These are phyloP conservation scores for Episyrphus balteatus DNA, from an alignment of 1,140 invertebrate species.

Conservation along the genomic window DNA sequence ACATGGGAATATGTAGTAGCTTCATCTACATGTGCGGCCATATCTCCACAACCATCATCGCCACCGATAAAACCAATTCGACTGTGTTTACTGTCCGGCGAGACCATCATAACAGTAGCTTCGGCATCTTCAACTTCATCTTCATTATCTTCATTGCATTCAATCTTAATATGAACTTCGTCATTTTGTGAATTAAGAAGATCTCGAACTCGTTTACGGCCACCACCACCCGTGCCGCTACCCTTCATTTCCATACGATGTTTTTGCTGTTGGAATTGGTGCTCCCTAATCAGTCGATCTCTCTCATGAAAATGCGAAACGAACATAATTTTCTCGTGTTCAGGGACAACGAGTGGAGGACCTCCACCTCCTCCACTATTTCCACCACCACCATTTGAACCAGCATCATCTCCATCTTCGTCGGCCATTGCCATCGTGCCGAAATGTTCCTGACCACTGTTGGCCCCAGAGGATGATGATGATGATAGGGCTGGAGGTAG, in stretches of 20 bases:
- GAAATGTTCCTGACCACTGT: no score
- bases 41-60: no score
- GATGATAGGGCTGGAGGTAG: not conserved
- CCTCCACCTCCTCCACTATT: not conserved
- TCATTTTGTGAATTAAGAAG: not conserved
- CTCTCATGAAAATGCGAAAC: constrained; percentile 33
- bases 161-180: not conserved
- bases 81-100: no score
- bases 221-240: not conserved
- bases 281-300: constrained; percentile 34
- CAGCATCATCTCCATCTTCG: no score
- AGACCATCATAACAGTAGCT: no score
- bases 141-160: not conserved
- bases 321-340: constrained; percentile 11
- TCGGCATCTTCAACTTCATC: not conserved
- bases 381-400: no score
- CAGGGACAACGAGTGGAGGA: not conserved
- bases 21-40: no score
- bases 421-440: no score
- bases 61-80: no score
- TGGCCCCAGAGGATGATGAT: not conserved
- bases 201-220: constrained; percentile 10
- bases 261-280: constrained; percentile 31
- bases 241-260: constrained; percentile 12
- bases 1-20: no score